Evolutionary conservation across 1,140 invertebrate genomes (phyloP).

Genomic region (Magallana ariakensis): DNA sequence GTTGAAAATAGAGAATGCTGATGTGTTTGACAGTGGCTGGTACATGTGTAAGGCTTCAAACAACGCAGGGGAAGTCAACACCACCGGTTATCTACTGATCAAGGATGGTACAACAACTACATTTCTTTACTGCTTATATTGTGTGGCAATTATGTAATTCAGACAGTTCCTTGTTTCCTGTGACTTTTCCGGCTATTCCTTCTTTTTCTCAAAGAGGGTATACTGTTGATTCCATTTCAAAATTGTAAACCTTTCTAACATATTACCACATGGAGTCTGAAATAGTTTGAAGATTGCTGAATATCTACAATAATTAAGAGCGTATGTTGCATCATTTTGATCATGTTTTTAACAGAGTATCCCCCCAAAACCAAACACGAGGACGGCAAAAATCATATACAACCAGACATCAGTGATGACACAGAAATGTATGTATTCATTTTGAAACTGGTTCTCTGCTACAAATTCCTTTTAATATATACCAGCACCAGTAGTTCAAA

Average conservation of each 20-base stretch:
- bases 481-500: too few species aligned
- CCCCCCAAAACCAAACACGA: slow-evolving; percentile 48
- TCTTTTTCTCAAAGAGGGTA: too few species aligned
- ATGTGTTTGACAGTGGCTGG: slow-evolving; percentile 85
- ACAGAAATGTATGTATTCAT: slow-evolving; percentile 45
- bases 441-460: slow-evolving; percentile 3
- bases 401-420: slow-evolving; percentile 40
- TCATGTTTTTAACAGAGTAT: slow-evolving; percentile 54
- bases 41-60: slow-evolving; percentile 86
- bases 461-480: not conserved
- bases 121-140: too few species aligned
- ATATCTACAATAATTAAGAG: too few species aligned
- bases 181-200: too few species aligned
- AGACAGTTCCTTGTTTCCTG: too few species aligned
- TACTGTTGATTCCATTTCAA: too few species aligned
- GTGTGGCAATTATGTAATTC: too few species aligned
- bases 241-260: too few species aligned
- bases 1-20: slow-evolving; percentile 84
- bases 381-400: not conserved
- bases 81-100: slow-evolving; percentile 84
- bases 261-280: too few species aligned
- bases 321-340: too few species aligned
- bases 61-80: slow-evolving; percentile 83
- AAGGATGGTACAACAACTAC: slow-evolving; percentile 77
- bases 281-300: too few species aligned